Evolutionary conservation across 2,888 invertebrate genomes (phyloP).

Genomic region (Aphodius granarius): DNA sequence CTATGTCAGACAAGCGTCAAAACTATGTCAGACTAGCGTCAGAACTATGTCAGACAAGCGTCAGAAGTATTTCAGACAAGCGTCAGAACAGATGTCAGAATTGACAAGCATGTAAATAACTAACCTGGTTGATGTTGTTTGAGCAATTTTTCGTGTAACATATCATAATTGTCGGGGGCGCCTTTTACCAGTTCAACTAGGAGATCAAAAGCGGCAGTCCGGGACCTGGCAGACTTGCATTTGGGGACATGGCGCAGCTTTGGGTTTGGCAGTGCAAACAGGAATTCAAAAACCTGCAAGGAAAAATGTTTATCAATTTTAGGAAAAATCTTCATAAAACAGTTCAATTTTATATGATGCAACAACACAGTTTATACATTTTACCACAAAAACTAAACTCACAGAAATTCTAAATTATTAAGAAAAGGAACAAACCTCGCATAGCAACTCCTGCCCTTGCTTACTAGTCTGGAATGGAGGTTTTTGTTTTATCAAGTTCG

Average conservation of each 20-base stretch:
- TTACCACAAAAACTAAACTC: too few species aligned
- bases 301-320: conserved; percentile 28
- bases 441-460: conserved; percentile 70
- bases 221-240: conserved; percentile 87
- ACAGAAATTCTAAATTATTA: conserved; percentile 12
- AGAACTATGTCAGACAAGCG: too few species aligned
- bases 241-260: conserved; percentile 85
- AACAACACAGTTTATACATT: too few species aligned
- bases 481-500: conserved; percentile 87
- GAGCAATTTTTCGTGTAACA: conserved; percentile 80
- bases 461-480: conserved; percentile 82
- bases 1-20: not conserved
- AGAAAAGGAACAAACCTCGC: conserved; percentile 58
- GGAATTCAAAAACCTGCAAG: conserved; percentile 76
- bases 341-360: too few species aligned
- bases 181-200: conserved; percentile 85
- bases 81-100: too few species aligned
- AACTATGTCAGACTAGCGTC: not conserved
- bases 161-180: conserved; percentile 82
- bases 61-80: too few species aligned
- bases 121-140: conserved; percentile 81
- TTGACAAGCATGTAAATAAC: conserved; percentile 20
- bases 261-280: conserved; percentile 89
- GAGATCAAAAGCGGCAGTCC: conserved; percentile 89
- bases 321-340: conserved; percentile 63